phyloP scores from a whole-genome alignment of 92 coral and sea anemone species.

The Zoanthus solanderi region DNA sequence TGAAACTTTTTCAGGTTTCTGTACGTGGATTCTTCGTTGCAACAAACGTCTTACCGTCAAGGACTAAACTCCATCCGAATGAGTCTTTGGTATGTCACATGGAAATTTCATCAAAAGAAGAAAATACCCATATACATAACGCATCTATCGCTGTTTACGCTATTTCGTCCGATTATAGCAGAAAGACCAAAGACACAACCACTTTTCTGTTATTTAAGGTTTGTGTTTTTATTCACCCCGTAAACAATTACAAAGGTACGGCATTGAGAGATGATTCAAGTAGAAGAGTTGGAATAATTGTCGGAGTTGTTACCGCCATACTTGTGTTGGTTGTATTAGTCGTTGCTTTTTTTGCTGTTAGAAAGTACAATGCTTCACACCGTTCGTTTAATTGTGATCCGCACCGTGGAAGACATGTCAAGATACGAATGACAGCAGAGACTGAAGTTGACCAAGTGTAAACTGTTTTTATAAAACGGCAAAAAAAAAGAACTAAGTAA shows the following conservation, averaged over 20 bases:
- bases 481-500: neutral
- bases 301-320: neutral
- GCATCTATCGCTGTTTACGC: neutral
- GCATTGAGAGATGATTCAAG: neutral
- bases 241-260: neutral
- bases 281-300: neutral
- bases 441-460: neutral
- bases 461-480: neutral
- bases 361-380: neutral
- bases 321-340: constrained; percentile 1
- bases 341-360: neutral
- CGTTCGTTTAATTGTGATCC: neutral
- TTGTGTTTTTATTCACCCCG: neutral
- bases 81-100: neutral
- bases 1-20: neutral
- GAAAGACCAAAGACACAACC: neutral
- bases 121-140: neutral
- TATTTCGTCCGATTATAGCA: neutral
- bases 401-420: neutral
- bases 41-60: neutral
- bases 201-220: constrained; percentile 6
- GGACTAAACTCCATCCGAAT: neutral
- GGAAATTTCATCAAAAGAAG: neutral
- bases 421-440: neutral
- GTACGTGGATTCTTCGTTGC: neutral